A percentile compares a stretch with the other conserved stretches of the same genome.
These are phyloP conservation scores for Varecia variegata DNA, from an alignment of 2,797 vertebrate species.

Conservation along the genomic window DNA sequence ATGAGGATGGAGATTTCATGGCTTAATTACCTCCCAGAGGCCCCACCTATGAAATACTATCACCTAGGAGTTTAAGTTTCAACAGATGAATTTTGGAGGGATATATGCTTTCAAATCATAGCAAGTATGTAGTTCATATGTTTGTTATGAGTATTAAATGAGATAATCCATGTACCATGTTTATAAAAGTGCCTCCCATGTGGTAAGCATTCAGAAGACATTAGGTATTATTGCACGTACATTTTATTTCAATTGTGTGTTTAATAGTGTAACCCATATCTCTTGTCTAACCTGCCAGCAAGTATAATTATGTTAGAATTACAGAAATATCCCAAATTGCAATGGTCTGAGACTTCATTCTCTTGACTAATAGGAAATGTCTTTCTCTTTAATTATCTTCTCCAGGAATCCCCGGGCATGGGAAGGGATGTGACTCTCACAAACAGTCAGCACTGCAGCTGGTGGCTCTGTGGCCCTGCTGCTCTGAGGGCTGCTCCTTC, in stretches of 20 bases:
- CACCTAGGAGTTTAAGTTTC: neutral
- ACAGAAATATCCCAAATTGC: neutral
- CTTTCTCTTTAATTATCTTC: neutral
- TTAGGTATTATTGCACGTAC: neutral
- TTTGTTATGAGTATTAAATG: neutral
- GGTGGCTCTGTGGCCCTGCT: neutral
- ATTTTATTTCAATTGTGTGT: neutral
- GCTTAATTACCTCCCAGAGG: neutral
- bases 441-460: neutral
- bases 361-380: neutral
- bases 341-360: neutral
- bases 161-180: neutral
- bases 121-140: neutral
- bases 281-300: neutral
- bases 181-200: neutral
- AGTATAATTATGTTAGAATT: neutral
- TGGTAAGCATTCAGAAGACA: neutral
- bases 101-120: neutral
- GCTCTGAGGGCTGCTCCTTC: neutral
- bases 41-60: neutral
- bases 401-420: neutral
- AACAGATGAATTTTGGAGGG: neutral
- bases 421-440: neutral
- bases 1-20: neutral
- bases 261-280: neutral